phyloP scores from a whole-genome alignment of 2,888 invertebrate genomes.

The Dusona sp. region DNA sequence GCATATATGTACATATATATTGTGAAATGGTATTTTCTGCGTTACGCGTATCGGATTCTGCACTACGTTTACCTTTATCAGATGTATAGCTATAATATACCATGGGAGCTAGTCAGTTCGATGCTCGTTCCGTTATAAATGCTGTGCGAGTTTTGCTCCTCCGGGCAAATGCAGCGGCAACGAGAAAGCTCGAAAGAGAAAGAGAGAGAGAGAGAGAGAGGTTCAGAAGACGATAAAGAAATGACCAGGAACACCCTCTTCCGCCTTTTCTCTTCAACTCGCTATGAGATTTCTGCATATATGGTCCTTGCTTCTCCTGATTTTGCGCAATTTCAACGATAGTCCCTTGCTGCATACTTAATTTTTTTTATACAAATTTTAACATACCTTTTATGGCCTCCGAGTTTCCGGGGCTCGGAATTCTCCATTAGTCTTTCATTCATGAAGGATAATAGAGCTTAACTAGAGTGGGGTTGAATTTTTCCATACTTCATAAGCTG shows the following conservation, averaged over 20 bases:
- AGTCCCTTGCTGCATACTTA: not conserved
- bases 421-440: not conserved
- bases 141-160: slow-evolving; percentile 60
- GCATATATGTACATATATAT: slow-evolving; percentile 27
- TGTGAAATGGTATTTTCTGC: slow-evolving; percentile 40
- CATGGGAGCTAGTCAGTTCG: slow-evolving; percentile 46
- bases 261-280: slow-evolving; percentile 68
- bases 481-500: no score
- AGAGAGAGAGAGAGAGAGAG: slow-evolving; percentile 42
- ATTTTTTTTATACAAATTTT: not conserved
- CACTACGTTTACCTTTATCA: slow-evolving; percentile 76
- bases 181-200: slow-evolving; percentile 54
- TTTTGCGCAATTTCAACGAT: slow-evolving; percentile 34
- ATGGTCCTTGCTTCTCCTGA: slow-evolving; percentile 24
- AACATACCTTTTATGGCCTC: not conserved
- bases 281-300: slow-evolving; percentile 22
- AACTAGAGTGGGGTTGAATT: no score
- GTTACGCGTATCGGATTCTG: slow-evolving; percentile 67
- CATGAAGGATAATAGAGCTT: not conserved
- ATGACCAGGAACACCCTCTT: slow-evolving; percentile 70
- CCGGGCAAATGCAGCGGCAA: slow-evolving; percentile 52
- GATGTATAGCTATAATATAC: slow-evolving; percentile 59
- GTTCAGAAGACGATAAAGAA: slow-evolving; percentile 55
- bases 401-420: not conserved
- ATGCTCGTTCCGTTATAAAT: slow-evolving; percentile 67